Evolutionary conservation across 2,113 vertebrate genomes (phyloP).

Genomic region (Eira barbara): DNA sequence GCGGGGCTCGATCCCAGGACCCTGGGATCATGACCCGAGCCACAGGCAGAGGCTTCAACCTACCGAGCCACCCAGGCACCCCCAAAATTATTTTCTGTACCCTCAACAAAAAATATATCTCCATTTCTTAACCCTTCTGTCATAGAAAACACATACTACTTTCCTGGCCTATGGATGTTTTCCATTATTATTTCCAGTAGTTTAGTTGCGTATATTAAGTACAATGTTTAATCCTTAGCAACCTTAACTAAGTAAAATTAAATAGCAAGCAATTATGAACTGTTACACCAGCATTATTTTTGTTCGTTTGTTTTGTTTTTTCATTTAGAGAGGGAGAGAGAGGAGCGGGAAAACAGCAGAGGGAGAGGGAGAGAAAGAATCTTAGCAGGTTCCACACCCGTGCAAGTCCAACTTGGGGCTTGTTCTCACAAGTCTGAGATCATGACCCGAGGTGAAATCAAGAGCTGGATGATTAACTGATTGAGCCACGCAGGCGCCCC

Average conservation of each 20-base stretch:
- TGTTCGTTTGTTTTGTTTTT: background rate
- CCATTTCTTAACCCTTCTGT: background rate
- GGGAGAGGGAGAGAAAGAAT: background rate
- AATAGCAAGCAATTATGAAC: background rate
- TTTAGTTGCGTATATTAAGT: background rate
- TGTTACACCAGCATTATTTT: background rate
- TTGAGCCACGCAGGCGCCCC: background rate
- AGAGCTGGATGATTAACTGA: background rate
- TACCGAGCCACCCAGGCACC: too few relatives aligned
- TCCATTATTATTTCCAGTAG: background rate
- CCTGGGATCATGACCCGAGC: too few relatives aligned
- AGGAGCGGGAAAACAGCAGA: background rate
- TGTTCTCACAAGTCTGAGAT: background rate
- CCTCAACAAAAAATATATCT: background rate
- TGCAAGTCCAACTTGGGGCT: background rate
- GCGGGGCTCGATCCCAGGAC: too few relatives aligned
- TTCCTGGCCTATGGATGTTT: background rate
- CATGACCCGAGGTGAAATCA: background rate
- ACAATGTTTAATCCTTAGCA: background rate
- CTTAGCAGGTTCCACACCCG: background rate
- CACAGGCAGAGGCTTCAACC: too few relatives aligned
- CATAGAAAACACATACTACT: background rate
- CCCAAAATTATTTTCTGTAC: background rate
- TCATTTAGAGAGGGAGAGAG: background rate
- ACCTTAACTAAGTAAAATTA: background rate